Evolutionary conservation across 1,140 invertebrate species (phyloP).

Genomic region (Whitmania pigra): DNA sequence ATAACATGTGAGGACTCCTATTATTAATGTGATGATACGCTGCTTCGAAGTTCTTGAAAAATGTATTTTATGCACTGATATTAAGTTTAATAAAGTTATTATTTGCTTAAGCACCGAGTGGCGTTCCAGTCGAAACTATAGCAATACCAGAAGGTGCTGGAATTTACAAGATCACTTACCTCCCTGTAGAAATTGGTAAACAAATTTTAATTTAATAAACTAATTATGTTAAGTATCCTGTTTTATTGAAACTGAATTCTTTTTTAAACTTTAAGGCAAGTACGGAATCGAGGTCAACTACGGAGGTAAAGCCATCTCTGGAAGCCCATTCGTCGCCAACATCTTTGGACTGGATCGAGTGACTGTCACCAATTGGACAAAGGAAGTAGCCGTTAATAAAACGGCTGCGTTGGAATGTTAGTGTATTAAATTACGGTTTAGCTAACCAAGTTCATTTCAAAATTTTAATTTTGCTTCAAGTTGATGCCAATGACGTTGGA

Average conservation of each 20-base stretch:
- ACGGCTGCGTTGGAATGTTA: background rate
- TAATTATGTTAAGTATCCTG: no score
- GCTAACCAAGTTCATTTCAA: no score
- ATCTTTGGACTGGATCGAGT: slow-evolving; percentile 65
- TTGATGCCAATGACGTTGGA: slow-evolving; percentile 83
- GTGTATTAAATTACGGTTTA: no score
- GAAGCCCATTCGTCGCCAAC: slow-evolving; percentile 56
- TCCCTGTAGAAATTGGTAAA: background rate
- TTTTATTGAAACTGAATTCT: no score
- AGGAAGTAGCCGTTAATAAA: slow-evolving; percentile 46
- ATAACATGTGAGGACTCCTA: slow-evolving; percentile 38
- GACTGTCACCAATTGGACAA: slow-evolving; percentile 60
- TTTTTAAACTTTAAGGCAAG: slow-evolving; percentile 44
- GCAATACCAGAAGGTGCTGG: background rate
- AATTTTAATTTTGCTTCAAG: slow-evolving; percentile 47
- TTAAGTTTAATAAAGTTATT: no score
- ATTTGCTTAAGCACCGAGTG: background rate
- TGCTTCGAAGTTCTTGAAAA: no score
- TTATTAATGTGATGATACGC: no score
- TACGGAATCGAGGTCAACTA: slow-evolving; percentile 54
- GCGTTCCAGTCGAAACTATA: background rate
- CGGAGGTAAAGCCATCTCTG: slow-evolving; percentile 51
- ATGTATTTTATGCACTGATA: no score
- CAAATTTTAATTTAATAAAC: no score
- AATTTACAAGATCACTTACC: slow-evolving; percentile 4